phyloP scores from a whole-genome alignment of 2,888 invertebrate species.

The Drosophila flavopinicola region DNA sequence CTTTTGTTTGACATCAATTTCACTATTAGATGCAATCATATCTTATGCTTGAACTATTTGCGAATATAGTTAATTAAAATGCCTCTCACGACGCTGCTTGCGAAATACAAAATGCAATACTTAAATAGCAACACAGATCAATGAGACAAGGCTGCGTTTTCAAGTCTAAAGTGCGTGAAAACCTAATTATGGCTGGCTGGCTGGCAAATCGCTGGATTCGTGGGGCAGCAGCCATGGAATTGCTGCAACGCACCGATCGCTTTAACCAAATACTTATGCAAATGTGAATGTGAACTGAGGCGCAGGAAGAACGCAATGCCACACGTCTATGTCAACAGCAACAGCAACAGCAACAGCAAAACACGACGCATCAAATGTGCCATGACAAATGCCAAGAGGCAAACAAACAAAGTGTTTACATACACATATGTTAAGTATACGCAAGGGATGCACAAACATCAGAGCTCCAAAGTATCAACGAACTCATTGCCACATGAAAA shows the following conservation, averaged over 20 bases:
- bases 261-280: constrained; percentile 61
- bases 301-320: constrained; percentile 78
- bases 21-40: constrained; percentile 9
- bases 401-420: constrained; percentile 53
- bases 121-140: constrained; percentile 30
- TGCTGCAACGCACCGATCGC: constrained; percentile 25
- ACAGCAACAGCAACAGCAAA: too few species aligned
- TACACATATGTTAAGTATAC: background rate
- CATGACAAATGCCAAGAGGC: constrained; percentile 55
- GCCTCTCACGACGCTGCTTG: constrained; percentile 35
- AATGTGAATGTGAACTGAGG: constrained; percentile 66
- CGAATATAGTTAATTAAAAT: constrained; percentile 62
- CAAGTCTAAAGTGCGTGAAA: constrained; percentile 73
- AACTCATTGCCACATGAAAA: constrained; percentile 34
- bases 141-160: constrained; percentile 27
- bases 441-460: background rate
- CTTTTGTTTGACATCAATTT: constrained; percentile 29
- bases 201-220: constrained; percentile 18
- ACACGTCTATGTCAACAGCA: constrained; percentile 51
- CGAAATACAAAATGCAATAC: constrained; percentile 22
- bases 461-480: constrained; percentile 14
- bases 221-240: constrained; percentile 26
- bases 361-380: constrained; percentile 35
- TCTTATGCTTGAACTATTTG: constrained; percentile 51
- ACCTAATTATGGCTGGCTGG: constrained; percentile 46